phyloP scores from a whole-genome alignment of 2,888 invertebrate genomes.

The Syritta pipiens region DNA sequence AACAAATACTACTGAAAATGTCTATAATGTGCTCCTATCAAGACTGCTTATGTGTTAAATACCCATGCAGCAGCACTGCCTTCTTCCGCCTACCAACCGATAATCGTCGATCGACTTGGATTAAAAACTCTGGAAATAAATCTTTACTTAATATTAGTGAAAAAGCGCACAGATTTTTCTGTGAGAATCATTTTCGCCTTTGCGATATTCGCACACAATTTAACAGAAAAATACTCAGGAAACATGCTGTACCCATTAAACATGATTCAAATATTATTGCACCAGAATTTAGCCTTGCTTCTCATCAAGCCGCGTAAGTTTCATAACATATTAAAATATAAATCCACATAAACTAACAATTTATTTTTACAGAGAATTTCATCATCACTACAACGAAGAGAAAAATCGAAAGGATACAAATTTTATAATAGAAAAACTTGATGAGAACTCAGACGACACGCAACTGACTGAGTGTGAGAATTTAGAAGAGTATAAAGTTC shows the following conservation, averaged over 20 bases:
- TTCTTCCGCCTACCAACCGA: slow-evolving; percentile 72
- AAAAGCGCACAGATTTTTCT: slow-evolving; percentile 66
- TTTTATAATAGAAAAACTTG: slow-evolving; percentile 4
- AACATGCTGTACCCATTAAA: slow-evolving; percentile 69
- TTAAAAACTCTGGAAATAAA: slow-evolving; percentile 72
- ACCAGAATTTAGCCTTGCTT: too few species aligned
- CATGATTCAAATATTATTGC: background rate
- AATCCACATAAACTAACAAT: background rate
- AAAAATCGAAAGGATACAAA: background rate
- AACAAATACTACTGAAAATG: too few species aligned
- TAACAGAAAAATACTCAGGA: slow-evolving; percentile 69
- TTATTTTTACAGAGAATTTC: background rate
- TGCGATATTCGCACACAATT: slow-evolving; percentile 70
- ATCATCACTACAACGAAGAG: too few species aligned
- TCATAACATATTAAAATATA: too few species aligned
- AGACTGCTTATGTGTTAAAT: slow-evolving; percentile 44
- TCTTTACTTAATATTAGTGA: slow-evolving; percentile 46
- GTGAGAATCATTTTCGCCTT: slow-evolving; percentile 72
- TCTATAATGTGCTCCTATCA: slow-evolving; percentile 46
- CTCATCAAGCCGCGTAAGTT: too few species aligned
- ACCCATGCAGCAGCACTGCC: slow-evolving; percentile 65
- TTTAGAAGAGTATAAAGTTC: background rate
- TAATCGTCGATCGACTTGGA: slow-evolving; percentile 71
- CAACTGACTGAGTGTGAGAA: background rate
- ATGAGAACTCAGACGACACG: background rate